Conservation (phyloP, 2,888 invertebrate genomes). For the Amiota minor region DNA sequence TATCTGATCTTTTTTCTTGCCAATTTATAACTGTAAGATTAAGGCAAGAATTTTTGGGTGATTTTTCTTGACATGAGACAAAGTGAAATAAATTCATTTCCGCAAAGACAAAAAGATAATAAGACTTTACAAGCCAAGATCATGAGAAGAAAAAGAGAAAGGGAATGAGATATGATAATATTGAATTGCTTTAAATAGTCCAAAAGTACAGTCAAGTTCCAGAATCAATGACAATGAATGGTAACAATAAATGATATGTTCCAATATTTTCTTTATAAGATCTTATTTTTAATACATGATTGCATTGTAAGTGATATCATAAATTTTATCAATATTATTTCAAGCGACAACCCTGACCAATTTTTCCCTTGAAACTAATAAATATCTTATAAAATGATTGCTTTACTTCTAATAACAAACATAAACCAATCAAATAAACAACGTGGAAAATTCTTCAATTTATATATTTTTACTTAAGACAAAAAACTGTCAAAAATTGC, state of each 20-base stretch:
- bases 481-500: conserved; percentile 17
- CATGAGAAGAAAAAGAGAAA: too few species aligned
- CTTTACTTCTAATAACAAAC: conserved; percentile 38
- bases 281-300: too few species aligned
- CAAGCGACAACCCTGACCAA: conserved; percentile 1
- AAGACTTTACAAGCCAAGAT: too few species aligned
- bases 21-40: conserved; percentile 14
- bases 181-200: too few species aligned
- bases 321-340: background rate
- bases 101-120: too few species aligned
- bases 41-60: background rate
- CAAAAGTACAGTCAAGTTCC: too few species aligned
- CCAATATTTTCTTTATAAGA: too few species aligned
- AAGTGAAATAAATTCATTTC: too few species aligned
- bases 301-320: background rate
- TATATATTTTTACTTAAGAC: conserved; percentile 20
- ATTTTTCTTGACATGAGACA: too few species aligned
- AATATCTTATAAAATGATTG: conserved; percentile 5
- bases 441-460: conserved; percentile 38
- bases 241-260: too few species aligned
- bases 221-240: too few species aligned
- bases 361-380: conserved; percentile 2
- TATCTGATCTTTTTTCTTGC: background rate
- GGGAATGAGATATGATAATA: too few species aligned
- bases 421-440: conserved; percentile 57